A percentile compares a stretch with the other conserved stretches of the same genome.
Evolutionary conservation across 2,113 vertebrate species (phyloP).

Genomic region (Oriolus oriolus): DNA sequence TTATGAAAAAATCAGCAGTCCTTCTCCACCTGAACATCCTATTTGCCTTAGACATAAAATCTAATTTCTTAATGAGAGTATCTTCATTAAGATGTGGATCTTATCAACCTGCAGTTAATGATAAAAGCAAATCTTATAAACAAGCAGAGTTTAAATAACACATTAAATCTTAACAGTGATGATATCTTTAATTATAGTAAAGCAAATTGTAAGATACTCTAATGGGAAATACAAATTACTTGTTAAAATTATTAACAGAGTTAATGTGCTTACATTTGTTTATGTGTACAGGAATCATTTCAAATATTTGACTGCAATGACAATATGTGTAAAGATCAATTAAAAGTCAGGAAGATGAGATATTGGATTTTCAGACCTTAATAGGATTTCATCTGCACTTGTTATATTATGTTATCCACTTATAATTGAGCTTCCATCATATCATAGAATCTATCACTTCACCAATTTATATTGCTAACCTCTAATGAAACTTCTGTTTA

Average conservation of each 20-base stretch:
- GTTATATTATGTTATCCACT: conserved; percentile 79
- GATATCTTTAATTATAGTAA: conserved; percentile 78
- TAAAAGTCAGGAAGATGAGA: conserved; percentile 83
- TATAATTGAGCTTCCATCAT: conserved; percentile 81
- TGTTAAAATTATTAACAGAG: conserved; percentile 81
- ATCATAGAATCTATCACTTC: conserved; percentile 73
- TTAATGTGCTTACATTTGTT: conserved; percentile 83
- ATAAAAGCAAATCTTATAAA: conserved; percentile 74
- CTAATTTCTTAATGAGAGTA: conserved; percentile 59
- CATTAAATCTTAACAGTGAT: conserved; percentile 71
- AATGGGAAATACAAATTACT: conserved; percentile 82
- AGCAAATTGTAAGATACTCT: conserved; percentile 72
- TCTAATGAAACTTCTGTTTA: conserved; percentile 73
- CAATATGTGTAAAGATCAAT: conserved; percentile 84
- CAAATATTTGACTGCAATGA: conserved; percentile 78
- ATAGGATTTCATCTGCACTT: conserved; percentile 81
- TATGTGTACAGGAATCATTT: conserved; percentile 75
- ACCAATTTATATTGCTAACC: conserved; percentile 75
- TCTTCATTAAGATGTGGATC: conserved; percentile 32
- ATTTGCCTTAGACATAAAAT: conserved; percentile 38
- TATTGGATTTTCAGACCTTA: conserved; percentile 80
- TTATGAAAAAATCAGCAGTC: background rate
- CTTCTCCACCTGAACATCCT: background rate
- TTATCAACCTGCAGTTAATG: conserved; percentile 64
- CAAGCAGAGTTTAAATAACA: conserved; percentile 71